These are phyloP conservation scores for Xenus cinereus DNA, from an alignment of 2,113 vertebrate species.

Conservation along the genomic window DNA sequence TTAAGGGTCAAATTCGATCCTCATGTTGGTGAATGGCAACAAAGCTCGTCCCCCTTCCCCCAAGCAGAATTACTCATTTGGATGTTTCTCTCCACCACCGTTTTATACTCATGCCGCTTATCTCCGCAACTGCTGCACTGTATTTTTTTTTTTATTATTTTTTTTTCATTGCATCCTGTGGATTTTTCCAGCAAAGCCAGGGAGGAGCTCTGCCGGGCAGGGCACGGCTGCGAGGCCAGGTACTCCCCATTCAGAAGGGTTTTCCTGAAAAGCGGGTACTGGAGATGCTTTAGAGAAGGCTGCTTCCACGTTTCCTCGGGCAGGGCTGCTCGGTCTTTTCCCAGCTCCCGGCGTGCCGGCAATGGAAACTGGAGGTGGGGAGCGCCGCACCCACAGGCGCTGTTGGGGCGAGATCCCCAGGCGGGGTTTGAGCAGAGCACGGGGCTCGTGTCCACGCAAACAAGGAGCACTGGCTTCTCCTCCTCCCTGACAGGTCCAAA, in stretches of 20 bases:
- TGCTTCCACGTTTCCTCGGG: background rate
- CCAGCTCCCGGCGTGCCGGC: background rate
- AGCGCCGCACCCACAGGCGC: background rate
- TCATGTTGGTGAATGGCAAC: no score
- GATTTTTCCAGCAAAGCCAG: background rate
- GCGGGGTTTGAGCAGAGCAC: background rate
- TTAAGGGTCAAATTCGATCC: no score
- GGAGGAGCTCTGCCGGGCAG: background rate
- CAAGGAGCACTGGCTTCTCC: slow-evolving; percentile 14
- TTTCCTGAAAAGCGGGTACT: background rate
- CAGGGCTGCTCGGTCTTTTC: background rate
- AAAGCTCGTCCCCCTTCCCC: no score
- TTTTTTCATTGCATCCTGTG: background rate
- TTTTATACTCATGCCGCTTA: background rate
- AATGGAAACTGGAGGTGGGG: background rate
- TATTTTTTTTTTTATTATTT: background rate
- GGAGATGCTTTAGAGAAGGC: background rate
- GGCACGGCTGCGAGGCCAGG: no score
- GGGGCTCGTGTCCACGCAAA: background rate
- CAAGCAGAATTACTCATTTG: background rate
- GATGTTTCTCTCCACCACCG: background rate
- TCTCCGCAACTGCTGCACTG: background rate
- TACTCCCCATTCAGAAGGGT: background rate
- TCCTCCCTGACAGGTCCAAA: background rate
- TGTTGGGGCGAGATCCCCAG: background rate